phyloP scores from a whole-genome alignment of 1,140 invertebrate genomes.

The Rhagoletis pomonella region DNA sequence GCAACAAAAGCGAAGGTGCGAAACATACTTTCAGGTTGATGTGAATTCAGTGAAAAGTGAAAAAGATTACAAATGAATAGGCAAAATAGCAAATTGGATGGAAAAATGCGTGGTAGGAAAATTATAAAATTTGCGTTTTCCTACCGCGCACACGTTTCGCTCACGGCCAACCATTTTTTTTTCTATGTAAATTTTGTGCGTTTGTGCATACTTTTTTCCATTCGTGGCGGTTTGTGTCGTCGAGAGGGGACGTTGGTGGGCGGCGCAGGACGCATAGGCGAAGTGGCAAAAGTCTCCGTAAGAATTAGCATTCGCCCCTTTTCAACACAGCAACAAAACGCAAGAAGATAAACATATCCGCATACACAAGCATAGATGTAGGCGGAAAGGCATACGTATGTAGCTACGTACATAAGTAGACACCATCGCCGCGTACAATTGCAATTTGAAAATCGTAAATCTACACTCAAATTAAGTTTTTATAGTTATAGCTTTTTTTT shows the following conservation, averaged over 20 bases:
- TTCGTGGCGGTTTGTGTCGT: conserved; percentile 29
- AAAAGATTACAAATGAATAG: neutral
- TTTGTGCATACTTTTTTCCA: conserved; percentile 43
- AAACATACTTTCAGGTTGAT: neutral
- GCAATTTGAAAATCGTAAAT: conserved; percentile 19
- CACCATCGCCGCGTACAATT: neutral
- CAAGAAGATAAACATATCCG: neutral
- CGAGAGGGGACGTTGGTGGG: neutral
- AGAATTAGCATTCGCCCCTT: neutral
- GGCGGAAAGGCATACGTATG: neutral
- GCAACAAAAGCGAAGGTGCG: neutral
- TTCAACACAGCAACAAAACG: neutral
- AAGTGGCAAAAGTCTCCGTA: conserved; percentile 27
- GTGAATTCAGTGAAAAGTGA: neutral
- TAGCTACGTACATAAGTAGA: neutral
- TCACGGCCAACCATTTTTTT: neutral
- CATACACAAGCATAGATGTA: neutral
- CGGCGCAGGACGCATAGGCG: neutral
- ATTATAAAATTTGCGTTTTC: neutral
- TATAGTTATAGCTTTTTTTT: conserved; percentile 16
- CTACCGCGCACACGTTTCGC: neutral
- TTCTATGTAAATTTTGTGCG: conserved; percentile 3
- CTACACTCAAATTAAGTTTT: conserved; percentile 36
- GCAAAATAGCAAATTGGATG: too few relatives aligned
- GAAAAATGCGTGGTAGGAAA: neutral